Conservation (phyloP, 2,888 invertebrate genomes). For the Clusia tigrina region DNA sequence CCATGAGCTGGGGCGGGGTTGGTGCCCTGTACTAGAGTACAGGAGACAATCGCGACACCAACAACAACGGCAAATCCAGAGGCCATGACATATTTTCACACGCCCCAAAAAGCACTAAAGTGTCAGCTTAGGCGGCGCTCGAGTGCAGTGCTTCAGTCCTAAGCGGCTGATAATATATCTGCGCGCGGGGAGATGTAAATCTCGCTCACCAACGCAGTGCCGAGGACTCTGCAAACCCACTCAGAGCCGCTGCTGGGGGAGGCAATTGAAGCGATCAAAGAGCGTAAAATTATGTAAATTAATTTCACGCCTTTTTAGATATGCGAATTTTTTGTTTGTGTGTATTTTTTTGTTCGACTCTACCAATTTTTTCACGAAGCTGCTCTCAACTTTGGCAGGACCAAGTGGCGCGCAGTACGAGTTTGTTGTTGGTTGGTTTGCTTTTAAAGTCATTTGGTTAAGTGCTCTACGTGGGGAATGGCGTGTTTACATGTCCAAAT, state of each 20-base stretch:
- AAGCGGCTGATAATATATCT: constrained; percentile 25
- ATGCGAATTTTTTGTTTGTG: constrained; percentile 44
- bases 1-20: too few relatives aligned
- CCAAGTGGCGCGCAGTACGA: not conserved
- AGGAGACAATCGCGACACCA: not conserved
- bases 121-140: constrained; percentile 59
- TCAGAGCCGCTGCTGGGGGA: constrained; percentile 24
- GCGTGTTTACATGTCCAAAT: constrained; percentile 38
- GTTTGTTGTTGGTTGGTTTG: not conserved
- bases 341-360: constrained; percentile 19
- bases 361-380: too few relatives aligned
- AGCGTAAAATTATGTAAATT: constrained; percentile 66
- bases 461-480: constrained; percentile 35
- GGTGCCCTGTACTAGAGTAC: too few relatives aligned
- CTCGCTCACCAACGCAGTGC: constrained; percentile 8
- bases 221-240: not conserved
- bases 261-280: constrained; percentile 62
- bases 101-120: constrained; percentile 58
- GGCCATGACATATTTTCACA: constrained; percentile 36
- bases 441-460: constrained; percentile 18
- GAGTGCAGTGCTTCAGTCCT: constrained; percentile 53
- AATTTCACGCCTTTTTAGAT: constrained; percentile 66
- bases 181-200: constrained; percentile 41
- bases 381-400: not conserved
- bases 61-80: not conserved